A percentile compares a stretch with the other conserved stretches of the same genome.
phyloP scores from a whole-genome alignment of 30 jellyfish, hydroid and myxozoan species.

The Aurelia coerulea region DNA sequence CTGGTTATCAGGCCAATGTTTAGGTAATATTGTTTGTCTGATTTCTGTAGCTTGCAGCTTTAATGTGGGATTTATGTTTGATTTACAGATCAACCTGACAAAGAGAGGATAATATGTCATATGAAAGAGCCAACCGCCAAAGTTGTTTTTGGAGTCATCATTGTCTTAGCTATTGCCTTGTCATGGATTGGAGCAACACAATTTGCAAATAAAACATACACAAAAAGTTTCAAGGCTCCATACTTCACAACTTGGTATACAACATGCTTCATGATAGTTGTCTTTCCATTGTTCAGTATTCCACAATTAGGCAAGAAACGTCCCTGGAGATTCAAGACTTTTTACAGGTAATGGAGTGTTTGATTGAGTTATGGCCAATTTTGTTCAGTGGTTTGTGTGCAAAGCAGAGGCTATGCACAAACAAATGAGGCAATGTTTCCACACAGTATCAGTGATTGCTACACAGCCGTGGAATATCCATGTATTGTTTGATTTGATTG shows the following conservation, averaged over 20 bases:
- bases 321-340: slow-evolving; percentile 79
- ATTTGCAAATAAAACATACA: slow-evolving; percentile 79
- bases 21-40: no score
- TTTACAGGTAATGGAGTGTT: slow-evolving; percentile 54
- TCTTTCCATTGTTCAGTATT: slow-evolving; percentile 78
- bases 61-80: not conserved
- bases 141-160: slow-evolving; percentile 58
- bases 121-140: slow-evolving; percentile 49
- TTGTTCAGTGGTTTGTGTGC: no score
- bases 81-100: slow-evolving; percentile 23
- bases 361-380: no score
- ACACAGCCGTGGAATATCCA: no score
- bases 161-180: slow-evolving; percentile 74
- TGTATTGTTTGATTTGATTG: no score
- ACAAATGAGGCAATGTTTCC: no score
- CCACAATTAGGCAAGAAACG: slow-evolving; percentile 75
- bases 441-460: no score
- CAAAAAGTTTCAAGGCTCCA: slow-evolving; percentile 77
- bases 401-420: no score
- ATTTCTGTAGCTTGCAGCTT: no score
- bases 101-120: slow-evolving; percentile 32
- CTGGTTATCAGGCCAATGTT: no score
- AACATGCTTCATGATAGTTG: slow-evolving; percentile 71
- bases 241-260: slow-evolving; percentile 91
- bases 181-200: slow-evolving; percentile 94